These are phyloP conservation scores for Alauda arvensis DNA, from an alignment of 2,797 vertebrate genomes.

Conservation along the genomic window DNA sequence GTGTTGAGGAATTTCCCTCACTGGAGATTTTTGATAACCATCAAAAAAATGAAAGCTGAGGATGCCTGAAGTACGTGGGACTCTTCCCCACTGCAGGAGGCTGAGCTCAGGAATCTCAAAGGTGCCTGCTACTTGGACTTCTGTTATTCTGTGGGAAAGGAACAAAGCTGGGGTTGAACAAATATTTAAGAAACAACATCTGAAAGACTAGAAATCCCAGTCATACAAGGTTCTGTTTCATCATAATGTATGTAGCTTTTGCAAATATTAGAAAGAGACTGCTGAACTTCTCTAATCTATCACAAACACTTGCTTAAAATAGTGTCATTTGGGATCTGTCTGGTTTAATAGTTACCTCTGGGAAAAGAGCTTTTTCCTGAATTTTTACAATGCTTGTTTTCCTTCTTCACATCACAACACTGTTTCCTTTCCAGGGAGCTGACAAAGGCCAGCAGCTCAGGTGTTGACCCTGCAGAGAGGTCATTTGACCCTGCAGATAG, in stretches of 20 bases:
- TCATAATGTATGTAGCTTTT: neutral
- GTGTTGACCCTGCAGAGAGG: neutral
- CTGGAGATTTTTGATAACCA: neutral
- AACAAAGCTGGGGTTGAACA: neutral
- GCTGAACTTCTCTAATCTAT: neutral
- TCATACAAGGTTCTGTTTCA: neutral
- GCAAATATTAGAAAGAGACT: neutral
- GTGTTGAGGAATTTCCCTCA: neutral
- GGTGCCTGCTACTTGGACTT: neutral
- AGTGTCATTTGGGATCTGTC: neutral
- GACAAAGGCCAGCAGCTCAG: slow-evolving; percentile 10
- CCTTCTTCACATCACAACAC: neutral
- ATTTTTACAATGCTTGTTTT: slow-evolving; percentile 26
- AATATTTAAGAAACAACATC: neutral
- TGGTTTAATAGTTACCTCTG: slow-evolving; percentile 34
- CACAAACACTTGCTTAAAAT: slow-evolving; percentile 10
- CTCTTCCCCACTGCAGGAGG: neutral
- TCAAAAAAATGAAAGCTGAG: neutral
- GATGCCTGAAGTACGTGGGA: neutral
- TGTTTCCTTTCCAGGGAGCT: slow-evolving; percentile 1
- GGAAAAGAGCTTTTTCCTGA: slow-evolving; percentile 18
- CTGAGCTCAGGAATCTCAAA: neutral
- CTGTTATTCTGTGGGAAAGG: neutral
- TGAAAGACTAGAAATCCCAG: neutral
- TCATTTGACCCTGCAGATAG: neutral